phyloP scores from a whole-genome alignment of 2,113 vertebrate genomes.

The Dasyurus viverrinus region DNA sequence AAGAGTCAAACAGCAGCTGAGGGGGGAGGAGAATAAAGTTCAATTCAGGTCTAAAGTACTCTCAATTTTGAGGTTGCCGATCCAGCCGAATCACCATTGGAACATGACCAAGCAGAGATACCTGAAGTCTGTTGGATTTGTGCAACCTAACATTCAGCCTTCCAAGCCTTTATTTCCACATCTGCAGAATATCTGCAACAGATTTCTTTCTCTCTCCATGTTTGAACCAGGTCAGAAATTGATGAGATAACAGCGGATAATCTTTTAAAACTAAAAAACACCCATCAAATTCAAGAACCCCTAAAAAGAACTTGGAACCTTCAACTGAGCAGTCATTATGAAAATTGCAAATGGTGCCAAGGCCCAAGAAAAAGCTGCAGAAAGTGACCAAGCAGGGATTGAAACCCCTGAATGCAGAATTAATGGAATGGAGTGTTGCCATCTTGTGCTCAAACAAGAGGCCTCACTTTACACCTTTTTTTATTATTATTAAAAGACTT shows the following conservation, averaged over 20 bases:
- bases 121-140: constrained; percentile 36
- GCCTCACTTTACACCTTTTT: constrained; percentile 22
- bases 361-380: constrained; percentile 54
- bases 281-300: not conserved
- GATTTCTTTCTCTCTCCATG: constrained; percentile 31
- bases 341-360: constrained; percentile 71
- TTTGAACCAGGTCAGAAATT: constrained; percentile 41
- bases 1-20: not conserved
- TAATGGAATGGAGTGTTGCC: constrained; percentile 1
- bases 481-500: not conserved
- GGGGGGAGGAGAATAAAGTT: not conserved
- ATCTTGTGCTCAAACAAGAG: constrained; percentile 59
- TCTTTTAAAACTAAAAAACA: constrained; percentile 24
- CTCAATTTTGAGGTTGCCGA: constrained; percentile 3
- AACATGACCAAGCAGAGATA: constrained; percentile 29
- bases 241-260: constrained; percentile 37
- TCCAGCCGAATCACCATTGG: not conserved
- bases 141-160: constrained; percentile 17
- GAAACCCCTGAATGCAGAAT: constrained; percentile 31
- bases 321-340: constrained; percentile 61
- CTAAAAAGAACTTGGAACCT: constrained; percentile 46
- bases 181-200: constrained; percentile 47
- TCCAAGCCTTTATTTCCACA: constrained; percentile 27
- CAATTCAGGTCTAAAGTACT: not conserved
- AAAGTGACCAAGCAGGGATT: constrained; percentile 43